phyloP scores from a whole-genome alignment of 2,888 invertebrate genomes.

The Meteorus colon region DNA sequence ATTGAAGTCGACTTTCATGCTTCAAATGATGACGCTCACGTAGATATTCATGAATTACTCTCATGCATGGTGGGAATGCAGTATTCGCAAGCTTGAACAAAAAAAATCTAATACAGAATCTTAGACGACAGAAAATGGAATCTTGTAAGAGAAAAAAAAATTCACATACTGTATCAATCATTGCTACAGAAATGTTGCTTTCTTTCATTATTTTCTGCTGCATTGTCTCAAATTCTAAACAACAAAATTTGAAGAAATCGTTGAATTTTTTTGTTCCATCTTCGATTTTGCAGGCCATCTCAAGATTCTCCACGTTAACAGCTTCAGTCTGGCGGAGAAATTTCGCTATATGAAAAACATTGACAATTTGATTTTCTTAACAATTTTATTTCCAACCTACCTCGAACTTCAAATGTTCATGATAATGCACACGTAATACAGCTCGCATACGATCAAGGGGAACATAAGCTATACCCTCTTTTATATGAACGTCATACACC shows the following conservation, averaged over 20 bases:
- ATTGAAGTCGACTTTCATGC: constrained; percentile 25
- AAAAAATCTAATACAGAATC: background rate
- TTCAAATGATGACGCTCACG: constrained; percentile 31
- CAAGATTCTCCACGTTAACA: background rate
- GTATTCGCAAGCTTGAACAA: background rate
- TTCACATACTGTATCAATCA: background rate
- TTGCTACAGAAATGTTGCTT: background rate
- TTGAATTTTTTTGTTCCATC: background rate
- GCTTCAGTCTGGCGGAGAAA: background rate
- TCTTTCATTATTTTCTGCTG: background rate
- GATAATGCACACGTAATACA: constrained; percentile 17
- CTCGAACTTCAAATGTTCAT: background rate
- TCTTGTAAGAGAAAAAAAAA: background rate
- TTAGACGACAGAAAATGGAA: background rate
- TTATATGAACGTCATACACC: background rate
- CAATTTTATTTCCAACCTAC: background rate
- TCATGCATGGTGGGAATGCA: constrained; percentile 31
- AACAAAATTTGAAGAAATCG: background rate
- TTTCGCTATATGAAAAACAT: background rate
- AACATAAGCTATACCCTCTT: constrained; percentile 21
- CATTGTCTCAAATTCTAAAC: background rate
- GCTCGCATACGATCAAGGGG: constrained; percentile 1
- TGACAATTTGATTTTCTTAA: background rate
- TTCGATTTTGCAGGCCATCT: background rate
- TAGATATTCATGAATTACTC: constrained; percentile 14